These are phyloP conservation scores for Ispidina lecontei DNA, from an alignment of 2,797 vertebrate genomes.

Conservation along the genomic window DNA sequence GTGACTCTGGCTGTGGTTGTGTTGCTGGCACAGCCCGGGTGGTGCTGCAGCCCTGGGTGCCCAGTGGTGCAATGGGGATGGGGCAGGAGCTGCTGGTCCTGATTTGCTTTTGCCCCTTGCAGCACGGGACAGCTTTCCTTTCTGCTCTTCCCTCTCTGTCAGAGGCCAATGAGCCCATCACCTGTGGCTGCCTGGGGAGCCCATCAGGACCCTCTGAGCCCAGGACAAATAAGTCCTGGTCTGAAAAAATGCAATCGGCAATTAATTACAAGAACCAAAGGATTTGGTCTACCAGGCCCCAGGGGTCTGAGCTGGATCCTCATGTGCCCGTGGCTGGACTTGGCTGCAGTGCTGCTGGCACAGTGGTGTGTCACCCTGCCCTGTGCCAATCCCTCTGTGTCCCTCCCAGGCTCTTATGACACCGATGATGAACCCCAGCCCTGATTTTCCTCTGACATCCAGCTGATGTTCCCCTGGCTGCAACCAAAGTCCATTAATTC, in stretches of 20 bases:
- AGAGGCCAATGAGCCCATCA: neutral
- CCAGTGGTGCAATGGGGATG: rapidly evolving
- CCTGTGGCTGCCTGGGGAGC: neutral
- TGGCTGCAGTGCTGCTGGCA: rapidly evolving
- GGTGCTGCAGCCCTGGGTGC: neutral
- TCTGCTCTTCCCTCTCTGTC: rapidly evolving
- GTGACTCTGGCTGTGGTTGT: neutral
- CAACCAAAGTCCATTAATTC: neutral
- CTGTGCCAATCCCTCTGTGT: neutral
- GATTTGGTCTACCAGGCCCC: neutral
- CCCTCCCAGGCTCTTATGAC: neutral
- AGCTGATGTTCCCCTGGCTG: neutral
- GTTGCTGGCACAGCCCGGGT: neutral
- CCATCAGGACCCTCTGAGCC: neutral
- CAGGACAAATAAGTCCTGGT: neutral
- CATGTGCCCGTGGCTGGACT: rapidly evolving
- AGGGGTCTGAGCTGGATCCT: neutral
- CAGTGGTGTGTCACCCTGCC: rapidly evolving
- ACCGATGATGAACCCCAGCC: neutral
- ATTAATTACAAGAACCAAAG: neutral
- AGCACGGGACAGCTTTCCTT: rapidly evolving
- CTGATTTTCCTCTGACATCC: neutral
- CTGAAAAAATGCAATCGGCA: neutral
- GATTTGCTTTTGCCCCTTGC: neutral
- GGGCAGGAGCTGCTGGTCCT: neutral